These are phyloP conservation scores for Mellivora capensis DNA, from an alignment of 2,113 vertebrate genomes.

Conservation along the genomic window DNA sequence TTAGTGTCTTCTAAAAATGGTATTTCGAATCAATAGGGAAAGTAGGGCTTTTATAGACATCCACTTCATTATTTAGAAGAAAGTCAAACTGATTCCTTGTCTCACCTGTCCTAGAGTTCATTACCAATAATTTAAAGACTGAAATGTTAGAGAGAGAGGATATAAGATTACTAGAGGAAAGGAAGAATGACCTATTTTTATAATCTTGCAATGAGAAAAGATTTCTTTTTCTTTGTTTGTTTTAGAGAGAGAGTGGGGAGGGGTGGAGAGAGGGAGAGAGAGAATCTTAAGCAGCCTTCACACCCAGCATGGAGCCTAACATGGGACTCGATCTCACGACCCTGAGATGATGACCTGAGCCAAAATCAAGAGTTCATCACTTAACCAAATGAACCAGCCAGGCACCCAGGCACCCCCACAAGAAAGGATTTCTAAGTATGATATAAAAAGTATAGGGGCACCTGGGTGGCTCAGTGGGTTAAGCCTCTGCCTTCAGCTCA, in stretches of 20 bases:
- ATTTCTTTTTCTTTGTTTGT: neutral
- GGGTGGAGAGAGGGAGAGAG: too few species aligned
- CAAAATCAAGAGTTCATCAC: too few species aligned
- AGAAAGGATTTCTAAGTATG: neutral
- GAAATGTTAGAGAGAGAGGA: neutral
- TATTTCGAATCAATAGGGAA: neutral
- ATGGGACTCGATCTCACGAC: too few species aligned
- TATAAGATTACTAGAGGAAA: neutral
- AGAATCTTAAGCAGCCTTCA: too few species aligned
- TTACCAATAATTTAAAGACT: neutral
- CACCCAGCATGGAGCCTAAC: too few species aligned
- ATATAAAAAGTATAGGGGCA: neutral
- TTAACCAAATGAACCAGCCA: neutral
- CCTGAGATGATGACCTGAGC: too few species aligned
- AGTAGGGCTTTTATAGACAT: neutral
- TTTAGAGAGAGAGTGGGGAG: too few species aligned
- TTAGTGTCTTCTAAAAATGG: neutral
- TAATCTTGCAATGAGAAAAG: neutral
- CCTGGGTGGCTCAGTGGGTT: too few species aligned
- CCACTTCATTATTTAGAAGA: neutral
- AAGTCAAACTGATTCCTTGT: neutral
- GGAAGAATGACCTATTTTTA: neutral
- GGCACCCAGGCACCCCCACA: neutral
- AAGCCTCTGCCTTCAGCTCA: too few species aligned
- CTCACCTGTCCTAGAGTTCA: neutral